phyloP scores from a whole-genome alignment of 2,888 invertebrate species.

The Eupithecia subfuscata region DNA sequence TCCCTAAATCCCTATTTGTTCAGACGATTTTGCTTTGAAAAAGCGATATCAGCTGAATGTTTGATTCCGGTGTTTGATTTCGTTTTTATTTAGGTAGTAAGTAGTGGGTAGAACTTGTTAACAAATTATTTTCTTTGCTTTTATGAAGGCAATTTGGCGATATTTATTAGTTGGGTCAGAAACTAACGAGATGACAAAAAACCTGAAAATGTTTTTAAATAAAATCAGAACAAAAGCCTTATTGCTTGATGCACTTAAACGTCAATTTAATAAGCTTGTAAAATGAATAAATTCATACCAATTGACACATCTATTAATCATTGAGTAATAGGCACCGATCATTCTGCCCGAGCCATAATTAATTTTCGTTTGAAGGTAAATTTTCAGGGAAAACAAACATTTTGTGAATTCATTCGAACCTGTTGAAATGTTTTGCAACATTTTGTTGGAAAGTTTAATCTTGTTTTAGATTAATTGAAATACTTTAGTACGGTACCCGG shows the following conservation, averaged over 20 bases:
- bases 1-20: neutral
- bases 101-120: neutral
- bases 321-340: slow-evolving; percentile 2
- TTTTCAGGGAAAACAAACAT: slow-evolving; percentile 19
- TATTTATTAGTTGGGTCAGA: neutral
- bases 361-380: slow-evolving; percentile 16
- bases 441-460: slow-evolving; percentile 23
- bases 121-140: neutral
- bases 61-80: neutral
- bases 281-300: neutral
- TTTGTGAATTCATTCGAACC: slow-evolving; percentile 23
- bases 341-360: slow-evolving; percentile 14
- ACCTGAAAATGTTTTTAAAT: no score
- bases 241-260: neutral
- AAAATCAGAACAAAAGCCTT: no score
- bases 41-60: neutral
- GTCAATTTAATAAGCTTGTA: neutral
- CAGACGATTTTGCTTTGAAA: neutral
- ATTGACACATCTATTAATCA: neutral
- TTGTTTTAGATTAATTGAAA: slow-evolving; percentile 22
- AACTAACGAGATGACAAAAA: no score
- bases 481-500: slow-evolving; percentile 12
- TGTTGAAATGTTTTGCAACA: slow-evolving; percentile 25
- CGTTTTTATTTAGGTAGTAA: neutral
- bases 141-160: neutral